These are phyloP conservation scores for Fragum sueziense DNA, from an alignment of 2,888 invertebrate species.

Conservation along the genomic window DNA sequence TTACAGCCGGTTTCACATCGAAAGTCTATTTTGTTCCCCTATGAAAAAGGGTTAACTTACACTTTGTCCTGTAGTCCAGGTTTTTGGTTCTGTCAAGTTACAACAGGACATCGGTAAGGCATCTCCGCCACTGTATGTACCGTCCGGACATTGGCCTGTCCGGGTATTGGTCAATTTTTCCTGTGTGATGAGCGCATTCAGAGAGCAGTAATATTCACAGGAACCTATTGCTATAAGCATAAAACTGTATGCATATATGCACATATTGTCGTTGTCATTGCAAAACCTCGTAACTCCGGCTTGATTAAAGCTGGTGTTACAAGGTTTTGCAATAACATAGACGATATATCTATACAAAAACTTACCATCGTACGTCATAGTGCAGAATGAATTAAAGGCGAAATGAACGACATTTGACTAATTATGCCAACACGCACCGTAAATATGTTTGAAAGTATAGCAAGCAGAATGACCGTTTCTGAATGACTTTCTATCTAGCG, in stretches of 20 bases:
- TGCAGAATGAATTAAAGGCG: too few relatives aligned
- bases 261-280: too few relatives aligned
- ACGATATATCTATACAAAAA: not conserved
- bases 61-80: not conserved
- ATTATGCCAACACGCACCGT: not conserved
- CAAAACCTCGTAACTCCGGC: too few relatives aligned
- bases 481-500: not conserved
- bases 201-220: not conserved
- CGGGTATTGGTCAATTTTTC: not conserved
- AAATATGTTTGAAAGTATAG: not conserved
- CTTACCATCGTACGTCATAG: too few relatives aligned
- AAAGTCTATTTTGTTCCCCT: too few relatives aligned
- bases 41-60: too few relatives aligned
- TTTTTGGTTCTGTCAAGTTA: not conserved
- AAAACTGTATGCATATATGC: not conserved
- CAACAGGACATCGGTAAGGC: not conserved
- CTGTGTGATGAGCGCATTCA: not conserved
- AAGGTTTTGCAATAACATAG: too few relatives aligned
- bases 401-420: not conserved
- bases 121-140: not conserved
- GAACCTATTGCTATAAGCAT: not conserved
- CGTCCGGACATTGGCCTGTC: not conserved
- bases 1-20: too few relatives aligned
- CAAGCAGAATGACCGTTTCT: not conserved
- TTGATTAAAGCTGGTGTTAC: too few relatives aligned